Evolutionary conservation across 2,113 vertebrate genomes (phyloP).

Genomic region (Stictonetta naevosa): DNA sequence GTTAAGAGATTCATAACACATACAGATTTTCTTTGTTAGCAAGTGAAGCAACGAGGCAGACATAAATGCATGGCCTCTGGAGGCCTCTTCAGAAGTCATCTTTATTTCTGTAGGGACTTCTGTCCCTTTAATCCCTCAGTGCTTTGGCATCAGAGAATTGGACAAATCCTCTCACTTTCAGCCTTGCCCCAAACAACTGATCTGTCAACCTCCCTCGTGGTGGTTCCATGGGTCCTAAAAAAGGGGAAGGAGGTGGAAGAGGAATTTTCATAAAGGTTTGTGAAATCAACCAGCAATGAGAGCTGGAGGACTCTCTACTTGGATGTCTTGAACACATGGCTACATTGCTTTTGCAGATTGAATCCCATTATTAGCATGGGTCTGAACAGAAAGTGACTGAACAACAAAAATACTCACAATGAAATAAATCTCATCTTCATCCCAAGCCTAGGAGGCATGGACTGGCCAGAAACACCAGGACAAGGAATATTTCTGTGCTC

Average conservation of each 20-base stretch:
- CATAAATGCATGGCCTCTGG: not conserved
- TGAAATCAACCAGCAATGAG: not conserved
- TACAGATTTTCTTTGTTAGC: not conserved
- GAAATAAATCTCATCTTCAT: not conserved
- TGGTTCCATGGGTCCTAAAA: not conserved
- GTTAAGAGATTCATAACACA: not conserved
- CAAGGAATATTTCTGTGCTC: not conserved
- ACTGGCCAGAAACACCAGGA: not conserved
- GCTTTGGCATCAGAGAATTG: not conserved
- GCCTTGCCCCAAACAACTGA: not conserved
- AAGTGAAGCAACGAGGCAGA: not conserved
- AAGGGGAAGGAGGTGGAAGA: fast-evolving
- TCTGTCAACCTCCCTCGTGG: not conserved
- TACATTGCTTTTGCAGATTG: not conserved
- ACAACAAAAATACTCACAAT: not conserved
- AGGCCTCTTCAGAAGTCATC: not conserved
- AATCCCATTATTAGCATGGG: fast-evolving
- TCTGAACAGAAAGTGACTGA: not conserved
- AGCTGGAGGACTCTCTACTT: not conserved
- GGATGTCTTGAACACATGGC: not conserved
- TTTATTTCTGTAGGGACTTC: not conserved
- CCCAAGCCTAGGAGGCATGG: not conserved
- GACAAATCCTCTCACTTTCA: not conserved
- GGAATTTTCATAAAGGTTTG: not conserved
- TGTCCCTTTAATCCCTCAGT: not conserved